Evolutionary conservation across 2,888 invertebrate species (phyloP).

Genomic region (Thera britannica): DNA sequence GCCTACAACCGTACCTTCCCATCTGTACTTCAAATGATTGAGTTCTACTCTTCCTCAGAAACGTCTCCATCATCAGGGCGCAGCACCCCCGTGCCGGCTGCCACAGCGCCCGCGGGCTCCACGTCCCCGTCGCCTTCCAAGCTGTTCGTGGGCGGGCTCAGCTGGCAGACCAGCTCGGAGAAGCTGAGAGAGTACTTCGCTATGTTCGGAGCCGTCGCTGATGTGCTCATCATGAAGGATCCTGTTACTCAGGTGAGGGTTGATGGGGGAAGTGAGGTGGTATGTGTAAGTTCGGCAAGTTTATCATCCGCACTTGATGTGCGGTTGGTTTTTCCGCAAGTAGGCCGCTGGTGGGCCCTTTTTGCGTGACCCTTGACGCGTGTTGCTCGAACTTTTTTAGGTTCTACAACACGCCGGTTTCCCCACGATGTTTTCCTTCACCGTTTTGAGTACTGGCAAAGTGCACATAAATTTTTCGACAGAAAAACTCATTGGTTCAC

Average conservation of each 20-base stretch:
- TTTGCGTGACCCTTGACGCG: no score
- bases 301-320: no score
- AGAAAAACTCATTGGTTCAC: no score
- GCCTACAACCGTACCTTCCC: no score
- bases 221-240: slow-evolving; percentile 97
- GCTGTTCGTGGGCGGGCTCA: slow-evolving; percentile 95
- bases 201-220: slow-evolving; percentile 95
- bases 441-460: no score
- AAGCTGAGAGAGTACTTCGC: slow-evolving; percentile 96
- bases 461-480: no score
- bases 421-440: no score
- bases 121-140: slow-evolving; percentile 90
- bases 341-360: no score
- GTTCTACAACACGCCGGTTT: no score
- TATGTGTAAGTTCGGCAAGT: not conserved
- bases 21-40: no score
- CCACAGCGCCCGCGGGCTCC: slow-evolving; percentile 57
- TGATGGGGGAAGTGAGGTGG: slow-evolving; percentile 12
- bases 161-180: slow-evolving; percentile 97
- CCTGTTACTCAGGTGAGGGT: slow-evolving; percentile 93
- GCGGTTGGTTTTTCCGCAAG: no score
- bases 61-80: slow-evolving; percentile 88
- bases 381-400: no score
- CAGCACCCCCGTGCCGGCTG: slow-evolving; percentile 86
- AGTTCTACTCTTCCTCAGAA: slow-evolving; percentile 57